Base-by-base conservation (phyloP, 2,888 invertebrate species). In the Abscondita cerata region DNA sequence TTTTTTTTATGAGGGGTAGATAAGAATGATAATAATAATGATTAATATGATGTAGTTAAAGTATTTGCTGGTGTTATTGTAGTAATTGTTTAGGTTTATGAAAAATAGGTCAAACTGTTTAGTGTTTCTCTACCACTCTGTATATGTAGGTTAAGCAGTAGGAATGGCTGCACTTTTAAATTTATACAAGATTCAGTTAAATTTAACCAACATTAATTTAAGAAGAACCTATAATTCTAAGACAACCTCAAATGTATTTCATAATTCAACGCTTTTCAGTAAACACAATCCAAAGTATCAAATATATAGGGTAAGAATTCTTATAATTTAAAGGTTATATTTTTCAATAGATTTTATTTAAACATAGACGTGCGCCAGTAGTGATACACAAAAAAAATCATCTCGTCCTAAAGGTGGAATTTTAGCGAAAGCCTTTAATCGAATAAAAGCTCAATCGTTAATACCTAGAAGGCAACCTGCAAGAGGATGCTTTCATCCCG, bases 401-500 rank as follows among this genome's bases (percentile, higher is more conserved):
- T 18, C 50, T 9, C 46, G 47, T n/a, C 33, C 56, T 15, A 52
- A 36, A 44, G 56, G 44, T 9, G 74, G 75, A 20, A 72, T 78
- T 53, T 66, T 79, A 58, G 67, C 76, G 6, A 68, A 72, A 64
- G 64, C 74, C 20, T 62, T 78, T 64, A 72, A 71, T 44, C 70
- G 74, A 41, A 67, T 72, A 59, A 72, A 70, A 66, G 36, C 69
- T n/a, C 63, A 58, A 41, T 62, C 67, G 15, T 69, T 68, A 34
- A 76, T 78, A 67, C 79, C 80, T 34, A 83, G 80, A 61, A 71
- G 66, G 57, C 84, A 84, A 70, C 84, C 84, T 58, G 83, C 82
- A 52, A 79, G 95, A 83, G 89, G 89, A 84, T 96, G 96, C 86
- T 94, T 96, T 85, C 96, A 96, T 84, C 93, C 95, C 80, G 95